Evolutionary conservation across 2,888 invertebrate species (phyloP), one percentile per base, ranked within the genome.

Genomic region (Spialia ferax): DNA sequence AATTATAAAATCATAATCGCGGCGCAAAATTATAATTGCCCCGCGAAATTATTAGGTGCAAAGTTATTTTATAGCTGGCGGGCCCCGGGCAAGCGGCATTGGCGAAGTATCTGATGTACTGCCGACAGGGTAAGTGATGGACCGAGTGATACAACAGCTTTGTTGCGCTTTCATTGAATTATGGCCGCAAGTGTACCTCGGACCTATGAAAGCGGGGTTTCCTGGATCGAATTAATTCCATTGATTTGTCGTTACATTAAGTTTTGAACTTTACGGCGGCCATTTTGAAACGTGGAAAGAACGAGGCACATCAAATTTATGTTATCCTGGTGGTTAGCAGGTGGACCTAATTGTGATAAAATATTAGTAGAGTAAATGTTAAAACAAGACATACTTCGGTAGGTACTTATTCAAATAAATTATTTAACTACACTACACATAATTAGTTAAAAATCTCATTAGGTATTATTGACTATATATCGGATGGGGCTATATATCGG

Each of bases 1-100:
- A 61, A 61, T 65, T 69, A 65, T 65, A 69, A 61, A 65, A 69
- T 65, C 64, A 65, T 69, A 69, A 65, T 65, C 61, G 61, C 60
- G 60, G 55, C 50, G 69, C 65, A 69, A 61, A 61, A 69, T 62
- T 69, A 61, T 65, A 26, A 56, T 61, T 91, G 87, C 82, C 79
- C 78, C 74, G 82, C 78, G 80, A 89, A 92, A 91, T 92, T 89
- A 90, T 89, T 86, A 89, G 87, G 91, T 91, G 90, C 82, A 87
- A 89, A 87, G 79, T 82, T 83, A 82, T 82, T 84, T 82, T 85
- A 85, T 82, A 78, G 79, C 80, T 74, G 79, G 74, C 71, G 64
- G 73, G 75, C 84, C 86, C 45, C 75, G 70, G 77, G 72, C 50
- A 50, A 50, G 22, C 50, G 50, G 50, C 50, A 13, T 45, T 18